Percentiles rank a stretch among this genome's conserved stretches.
Evolutionary conservation across 2,888 invertebrate genomes (phyloP).

Genomic region (Arge pagana): DNA sequence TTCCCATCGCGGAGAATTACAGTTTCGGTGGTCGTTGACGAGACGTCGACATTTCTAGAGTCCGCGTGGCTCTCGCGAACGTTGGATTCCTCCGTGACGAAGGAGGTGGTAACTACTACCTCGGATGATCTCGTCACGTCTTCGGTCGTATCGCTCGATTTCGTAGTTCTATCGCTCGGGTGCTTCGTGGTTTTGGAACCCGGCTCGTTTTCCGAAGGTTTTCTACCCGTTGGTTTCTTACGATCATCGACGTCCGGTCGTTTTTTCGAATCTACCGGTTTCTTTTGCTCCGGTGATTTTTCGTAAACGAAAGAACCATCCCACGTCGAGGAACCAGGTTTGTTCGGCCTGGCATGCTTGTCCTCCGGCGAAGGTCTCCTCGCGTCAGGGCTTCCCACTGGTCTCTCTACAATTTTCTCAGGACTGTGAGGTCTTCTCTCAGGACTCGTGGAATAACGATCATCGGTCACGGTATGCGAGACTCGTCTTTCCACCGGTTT

Average conservation of each 20-base stretch:
- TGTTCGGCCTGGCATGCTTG: constrained; percentile 1
- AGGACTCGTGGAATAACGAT: constrained; percentile 7
- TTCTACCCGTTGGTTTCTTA: background rate
- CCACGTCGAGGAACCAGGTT: constrained; percentile 18
- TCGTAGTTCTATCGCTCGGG: constrained; percentile 4
- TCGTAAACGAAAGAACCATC: constrained; percentile 37
- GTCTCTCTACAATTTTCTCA: constrained; percentile 29
- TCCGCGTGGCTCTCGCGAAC: constrained; percentile 33
- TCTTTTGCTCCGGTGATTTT: constrained; percentile 28
- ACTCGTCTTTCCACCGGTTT: constrained; percentile 8
- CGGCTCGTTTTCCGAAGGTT: background rate
- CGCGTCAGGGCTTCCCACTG: constrained; percentile 5
- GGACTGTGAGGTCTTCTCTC: constrained; percentile 7
- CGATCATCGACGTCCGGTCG: background rate
- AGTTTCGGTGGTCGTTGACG: constrained; percentile 37
- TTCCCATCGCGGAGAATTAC: constrained; percentile 40
- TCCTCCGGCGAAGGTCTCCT: background rate
- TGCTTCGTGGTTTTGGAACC: background rate
- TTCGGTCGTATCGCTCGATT: constrained; percentile 7
- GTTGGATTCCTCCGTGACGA: constrained; percentile 33
- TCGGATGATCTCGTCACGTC: constrained; percentile 1
- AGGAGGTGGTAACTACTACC: constrained; percentile 12
- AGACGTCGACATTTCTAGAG: constrained; percentile 31
- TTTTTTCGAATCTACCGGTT: constrained; percentile 12
- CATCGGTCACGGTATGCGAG: constrained; percentile 3